A percentile compares a stretch with the other conserved stretches of the same genome.
phyloP scores from a whole-genome alignment of 2,113 vertebrate genomes.

The Xenotilapia caudafasciata region DNA sequence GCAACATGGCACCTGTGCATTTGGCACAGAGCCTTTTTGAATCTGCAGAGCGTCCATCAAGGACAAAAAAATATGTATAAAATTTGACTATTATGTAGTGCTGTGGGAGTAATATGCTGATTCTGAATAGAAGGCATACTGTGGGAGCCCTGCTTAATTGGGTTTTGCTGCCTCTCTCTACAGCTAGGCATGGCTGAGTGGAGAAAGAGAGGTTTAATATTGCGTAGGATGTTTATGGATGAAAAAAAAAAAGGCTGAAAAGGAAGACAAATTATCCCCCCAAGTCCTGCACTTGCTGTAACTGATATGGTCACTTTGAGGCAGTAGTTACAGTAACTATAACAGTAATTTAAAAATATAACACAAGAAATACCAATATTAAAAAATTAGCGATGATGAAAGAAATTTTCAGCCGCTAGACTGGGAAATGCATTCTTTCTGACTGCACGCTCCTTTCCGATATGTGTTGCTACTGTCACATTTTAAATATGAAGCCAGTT shows the following conservation, averaged over 20 bases:
- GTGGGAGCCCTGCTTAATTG: constrained; percentile 40
- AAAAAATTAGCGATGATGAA: not conserved
- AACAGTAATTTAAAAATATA: not conserved
- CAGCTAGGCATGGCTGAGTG: constrained; percentile 30
- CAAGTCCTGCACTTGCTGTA: not conserved
- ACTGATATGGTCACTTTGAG: constrained; percentile 5
- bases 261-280: constrained; percentile 25
- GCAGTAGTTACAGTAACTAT: not conserved
- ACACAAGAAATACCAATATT: not conserved
- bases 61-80: not conserved
- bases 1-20: not conserved
- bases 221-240: constrained; percentile 60
- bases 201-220: constrained; percentile 46
- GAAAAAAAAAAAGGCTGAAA: constrained; percentile 28
- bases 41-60: constrained; percentile 7
- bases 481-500: not conserved
- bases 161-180: constrained; percentile 32
- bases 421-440: not conserved
- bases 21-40: not conserved
- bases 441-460: not conserved
- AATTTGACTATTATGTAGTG: constrained; percentile 14
- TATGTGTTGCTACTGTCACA: not conserved
- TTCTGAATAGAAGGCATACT: constrained; percentile 33
- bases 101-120: constrained; percentile 28
- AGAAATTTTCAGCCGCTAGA: not conserved